Evolutionary conservation across 2,888 invertebrate genomes (phyloP).

Genomic region (Drosophila paramelanica): DNA sequence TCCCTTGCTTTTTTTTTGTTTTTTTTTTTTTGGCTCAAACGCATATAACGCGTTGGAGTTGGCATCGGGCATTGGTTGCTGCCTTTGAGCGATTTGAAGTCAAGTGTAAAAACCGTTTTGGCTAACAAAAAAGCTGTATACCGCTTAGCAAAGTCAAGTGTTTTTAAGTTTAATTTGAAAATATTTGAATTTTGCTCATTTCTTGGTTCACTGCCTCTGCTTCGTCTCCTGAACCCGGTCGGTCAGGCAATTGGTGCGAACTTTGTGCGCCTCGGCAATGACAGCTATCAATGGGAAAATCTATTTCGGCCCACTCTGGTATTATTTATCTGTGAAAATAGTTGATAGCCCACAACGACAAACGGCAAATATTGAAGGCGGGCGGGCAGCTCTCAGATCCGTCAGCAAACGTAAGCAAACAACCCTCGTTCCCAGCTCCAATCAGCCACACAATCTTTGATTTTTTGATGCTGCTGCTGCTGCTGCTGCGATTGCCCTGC

Average conservation of each 20-base stretch:
- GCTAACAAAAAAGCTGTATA: slow-evolving; percentile 50
- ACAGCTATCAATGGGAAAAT: slow-evolving; percentile 66
- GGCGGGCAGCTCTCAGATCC: slow-evolving; percentile 17
- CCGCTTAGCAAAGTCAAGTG: slow-evolving; percentile 60
- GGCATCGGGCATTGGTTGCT: slow-evolving; percentile 32
- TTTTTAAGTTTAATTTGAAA: slow-evolving; percentile 79
- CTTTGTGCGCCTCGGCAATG: slow-evolving; percentile 37
- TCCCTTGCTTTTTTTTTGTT: not conserved
- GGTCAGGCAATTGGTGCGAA: slow-evolving; percentile 57
- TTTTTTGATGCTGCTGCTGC: slow-evolving; percentile 35
- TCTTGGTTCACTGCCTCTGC: slow-evolving; percentile 69
- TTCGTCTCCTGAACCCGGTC: not conserved
- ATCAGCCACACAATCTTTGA: slow-evolving; percentile 78
- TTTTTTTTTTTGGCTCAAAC: slow-evolving; percentile 37
- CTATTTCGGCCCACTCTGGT: slow-evolving; percentile 27
- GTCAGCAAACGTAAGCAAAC: slow-evolving; percentile 43
- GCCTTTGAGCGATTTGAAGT: slow-evolving; percentile 81
- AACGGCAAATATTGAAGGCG: slow-evolving; percentile 42
- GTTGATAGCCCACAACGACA: slow-evolving; percentile 48
- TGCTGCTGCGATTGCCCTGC: not conserved
- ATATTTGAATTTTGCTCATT: slow-evolving; percentile 81
- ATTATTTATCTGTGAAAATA: slow-evolving; percentile 49
- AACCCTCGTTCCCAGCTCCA: slow-evolving; percentile 52
- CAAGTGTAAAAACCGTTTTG: slow-evolving; percentile 80
- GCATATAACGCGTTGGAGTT: slow-evolving; percentile 67